Percentiles rank a stretch among this genome's conserved stretches.
These are phyloP conservation scores for Eristalis tenax DNA, from an alignment of 2,888 invertebrate species.

Conservation along the genomic window DNA sequence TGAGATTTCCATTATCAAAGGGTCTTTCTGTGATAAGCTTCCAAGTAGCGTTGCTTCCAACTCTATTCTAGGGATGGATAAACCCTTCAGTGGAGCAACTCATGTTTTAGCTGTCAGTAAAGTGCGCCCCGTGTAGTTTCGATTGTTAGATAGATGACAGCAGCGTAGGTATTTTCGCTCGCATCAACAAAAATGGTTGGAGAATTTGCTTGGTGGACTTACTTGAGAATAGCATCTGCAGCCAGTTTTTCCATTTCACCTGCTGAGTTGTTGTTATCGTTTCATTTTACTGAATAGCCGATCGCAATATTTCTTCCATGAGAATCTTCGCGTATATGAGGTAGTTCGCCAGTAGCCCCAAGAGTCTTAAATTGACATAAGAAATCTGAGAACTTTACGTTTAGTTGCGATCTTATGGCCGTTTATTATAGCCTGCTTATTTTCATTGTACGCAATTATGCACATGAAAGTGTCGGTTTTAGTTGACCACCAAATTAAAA, in stretches of 20 bases:
- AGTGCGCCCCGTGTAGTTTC: too few species aligned
- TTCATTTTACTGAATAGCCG: constrained; percentile 13
- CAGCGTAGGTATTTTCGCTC: not conserved
- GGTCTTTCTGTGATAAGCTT: too few species aligned
- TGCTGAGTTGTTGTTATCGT: not conserved
- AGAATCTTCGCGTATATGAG: constrained; percentile 72
- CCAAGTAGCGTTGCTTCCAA: too few species aligned
- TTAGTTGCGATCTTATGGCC: constrained; percentile 68
- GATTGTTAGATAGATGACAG: too few species aligned
- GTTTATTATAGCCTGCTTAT: constrained; percentile 20
- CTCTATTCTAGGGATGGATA: too few species aligned
- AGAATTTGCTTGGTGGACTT: too few species aligned
- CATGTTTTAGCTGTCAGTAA: too few species aligned
- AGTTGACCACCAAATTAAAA: constrained; percentile 67
- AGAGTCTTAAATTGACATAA: constrained; percentile 74
- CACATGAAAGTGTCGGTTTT: constrained; percentile 66
- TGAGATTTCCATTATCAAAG: too few species aligned
- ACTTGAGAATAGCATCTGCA: not conserved
- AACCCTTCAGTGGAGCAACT: too few species aligned
- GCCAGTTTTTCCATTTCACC: not conserved
- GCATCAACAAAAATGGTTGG: not conserved
- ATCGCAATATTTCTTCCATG: constrained; percentile 72
- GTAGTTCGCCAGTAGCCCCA: constrained; percentile 73
- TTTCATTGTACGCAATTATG: constrained; percentile 29
- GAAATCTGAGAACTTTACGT: constrained; percentile 62